These are phyloP conservation scores for Pseudomyrmex cubaensis DNA, from an alignment of 1,140 invertebrate species.

Conservation along the genomic window DNA sequence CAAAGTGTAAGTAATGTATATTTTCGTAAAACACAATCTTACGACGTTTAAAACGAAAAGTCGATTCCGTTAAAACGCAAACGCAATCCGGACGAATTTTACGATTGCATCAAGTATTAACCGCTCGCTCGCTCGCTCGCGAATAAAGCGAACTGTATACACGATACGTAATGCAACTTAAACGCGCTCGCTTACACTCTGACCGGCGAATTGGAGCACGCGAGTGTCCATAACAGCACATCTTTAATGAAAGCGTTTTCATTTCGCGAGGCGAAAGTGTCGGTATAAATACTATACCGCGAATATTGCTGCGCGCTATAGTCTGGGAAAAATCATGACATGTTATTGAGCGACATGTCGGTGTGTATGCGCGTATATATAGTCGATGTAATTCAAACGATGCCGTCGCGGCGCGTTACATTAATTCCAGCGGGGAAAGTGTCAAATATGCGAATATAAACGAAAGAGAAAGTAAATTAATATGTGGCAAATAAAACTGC, in stretches of 20 bases:
- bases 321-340: not conserved
- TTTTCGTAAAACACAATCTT: too few species aligned
- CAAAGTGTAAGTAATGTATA: too few species aligned
- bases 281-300: not conserved
- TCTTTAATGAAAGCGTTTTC: conserved; percentile 26
- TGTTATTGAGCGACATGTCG: conserved; percentile 2
- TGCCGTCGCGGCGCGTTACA: not conserved
- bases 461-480: conserved; percentile 18
- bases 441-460: not conserved
- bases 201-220: conserved; percentile 31
- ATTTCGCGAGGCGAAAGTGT: conserved; percentile 34
- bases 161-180: conserved; percentile 34
- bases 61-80: too few species aligned
- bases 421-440: conserved; percentile 3
- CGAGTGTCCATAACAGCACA: conserved; percentile 19
- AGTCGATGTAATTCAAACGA: conserved; percentile 7
- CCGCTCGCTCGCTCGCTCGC: not conserved
- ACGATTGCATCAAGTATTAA: conserved; percentile 17
- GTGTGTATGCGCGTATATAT: not conserved
- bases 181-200: not conserved
- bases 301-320: conserved; percentile 21
- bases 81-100: conserved; percentile 34
- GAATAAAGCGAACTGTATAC: too few species aligned
- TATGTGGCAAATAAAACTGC: not conserved
- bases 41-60: too few species aligned